phyloP scores from a whole-genome alignment of 2,113 vertebrate genomes.

The Grammomys surdaster region DNA sequence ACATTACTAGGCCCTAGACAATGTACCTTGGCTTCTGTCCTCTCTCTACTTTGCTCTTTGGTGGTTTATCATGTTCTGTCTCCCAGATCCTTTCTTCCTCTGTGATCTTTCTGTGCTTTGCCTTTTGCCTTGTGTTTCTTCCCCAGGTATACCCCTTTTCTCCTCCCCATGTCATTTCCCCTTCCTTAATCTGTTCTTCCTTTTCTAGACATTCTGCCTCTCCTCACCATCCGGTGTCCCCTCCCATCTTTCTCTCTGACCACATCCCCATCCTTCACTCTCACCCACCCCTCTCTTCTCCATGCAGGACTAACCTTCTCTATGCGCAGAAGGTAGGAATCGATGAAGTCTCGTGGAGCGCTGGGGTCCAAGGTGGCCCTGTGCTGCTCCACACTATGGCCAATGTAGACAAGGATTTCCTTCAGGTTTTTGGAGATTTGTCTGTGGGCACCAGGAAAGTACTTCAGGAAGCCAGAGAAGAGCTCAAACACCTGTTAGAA shows the following conservation, averaged over 20 bases:
- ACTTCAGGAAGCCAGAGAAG: constrained; percentile 75
- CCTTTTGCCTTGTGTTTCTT: too few species aligned
- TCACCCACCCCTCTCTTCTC: not conserved
- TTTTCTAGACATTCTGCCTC: not conserved
- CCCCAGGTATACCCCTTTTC: rapidly evolving
- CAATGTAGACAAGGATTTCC: constrained; percentile 80
- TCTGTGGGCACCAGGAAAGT: constrained; percentile 81
- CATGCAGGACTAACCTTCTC: constrained; percentile 78
- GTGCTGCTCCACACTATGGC: constrained; percentile 83
- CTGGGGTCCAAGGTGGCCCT: constrained; percentile 82
- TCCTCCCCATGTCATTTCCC: not conserved
- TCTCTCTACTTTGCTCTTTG: not conserved
- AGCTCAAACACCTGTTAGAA: constrained; percentile 60
- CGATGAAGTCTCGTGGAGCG: constrained; percentile 86
- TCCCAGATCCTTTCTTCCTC: too few species aligned
- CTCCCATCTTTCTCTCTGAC: too few species aligned
- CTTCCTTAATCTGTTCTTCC: rapidly evolving
- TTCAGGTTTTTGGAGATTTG: constrained; percentile 52
- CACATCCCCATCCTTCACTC: rapidly evolving
- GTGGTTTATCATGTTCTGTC: not conserved
- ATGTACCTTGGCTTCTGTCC: rapidly evolving
- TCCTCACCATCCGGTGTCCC: rapidly evolving
- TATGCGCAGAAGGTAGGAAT: constrained; percentile 80
- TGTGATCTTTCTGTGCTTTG: too few species aligned
- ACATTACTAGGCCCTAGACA: not conserved